These are phyloP conservation scores for Netelia fuscicornis DNA, from an alignment of 2,888 invertebrate species.

Conservation along the genomic window DNA sequence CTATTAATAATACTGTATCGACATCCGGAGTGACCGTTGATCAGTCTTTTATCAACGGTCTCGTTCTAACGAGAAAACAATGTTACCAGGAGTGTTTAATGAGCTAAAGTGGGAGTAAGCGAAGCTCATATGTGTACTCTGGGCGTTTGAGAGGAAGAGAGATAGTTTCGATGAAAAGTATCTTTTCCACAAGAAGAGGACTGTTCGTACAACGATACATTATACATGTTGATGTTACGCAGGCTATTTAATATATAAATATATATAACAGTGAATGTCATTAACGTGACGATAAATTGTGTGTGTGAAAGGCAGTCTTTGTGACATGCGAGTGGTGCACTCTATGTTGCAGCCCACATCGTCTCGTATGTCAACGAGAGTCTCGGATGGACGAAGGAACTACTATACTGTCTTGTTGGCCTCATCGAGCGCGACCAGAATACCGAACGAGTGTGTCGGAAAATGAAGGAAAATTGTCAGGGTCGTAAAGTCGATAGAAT, in stretches of 20 bases:
- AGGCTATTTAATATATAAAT: too few relatives aligned
- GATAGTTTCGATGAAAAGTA: slow-evolving; percentile 39
- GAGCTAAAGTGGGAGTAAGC: slow-evolving; percentile 63
- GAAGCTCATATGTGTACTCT: slow-evolving; percentile 46
- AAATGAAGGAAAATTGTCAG: slow-evolving; percentile 33
- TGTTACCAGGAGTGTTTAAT: not conserved
- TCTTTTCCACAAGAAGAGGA: slow-evolving; percentile 1
- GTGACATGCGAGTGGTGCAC: slow-evolving; percentile 62
- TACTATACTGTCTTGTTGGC: slow-evolving; percentile 26
- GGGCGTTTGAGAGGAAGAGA: not conserved
- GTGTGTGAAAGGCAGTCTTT: slow-evolving; percentile 74
- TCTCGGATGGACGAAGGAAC: not conserved
- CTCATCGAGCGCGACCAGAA: slow-evolving; percentile 21
- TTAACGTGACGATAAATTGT: slow-evolving; percentile 72
- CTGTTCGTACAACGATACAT: not conserved
- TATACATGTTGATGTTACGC: not conserved
- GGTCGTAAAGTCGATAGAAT: slow-evolving; percentile 2
- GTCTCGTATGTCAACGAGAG: slow-evolving; percentile 23
- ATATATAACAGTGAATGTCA: slow-evolving; percentile 52
- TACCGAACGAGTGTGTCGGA: slow-evolving; percentile 14
- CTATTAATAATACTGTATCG: not conserved
- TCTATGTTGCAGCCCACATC: not conserved
- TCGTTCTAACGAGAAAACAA: not conserved
- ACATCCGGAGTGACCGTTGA: not conserved
- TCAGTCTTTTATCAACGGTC: not conserved